Percentiles rank a stretch among this genome's conserved stretches.
Evolutionary conservation across 2,113 vertebrate genomes (phyloP).

Genomic region (Triplophysa rosa): DNA sequence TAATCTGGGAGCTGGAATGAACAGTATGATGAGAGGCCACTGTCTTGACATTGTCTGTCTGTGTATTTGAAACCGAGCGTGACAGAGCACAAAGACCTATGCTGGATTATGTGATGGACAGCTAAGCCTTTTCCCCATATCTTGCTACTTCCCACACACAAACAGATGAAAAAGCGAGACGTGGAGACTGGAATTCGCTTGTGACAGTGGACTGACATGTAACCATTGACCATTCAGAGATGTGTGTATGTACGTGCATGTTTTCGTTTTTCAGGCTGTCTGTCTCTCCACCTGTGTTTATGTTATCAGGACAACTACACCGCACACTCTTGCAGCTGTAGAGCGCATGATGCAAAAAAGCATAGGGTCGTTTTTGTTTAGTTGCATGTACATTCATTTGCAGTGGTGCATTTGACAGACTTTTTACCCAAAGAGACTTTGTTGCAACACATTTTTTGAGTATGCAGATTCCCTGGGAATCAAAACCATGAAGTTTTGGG

Average conservation of each 20-base stretch:
- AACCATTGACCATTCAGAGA: conserved; percentile 68
- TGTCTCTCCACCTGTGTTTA: conserved; percentile 24
- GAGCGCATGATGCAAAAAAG: background rate
- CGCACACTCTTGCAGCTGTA: background rate
- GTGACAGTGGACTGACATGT: conserved; percentile 65
- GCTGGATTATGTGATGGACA: conserved; percentile 29
- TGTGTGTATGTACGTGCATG: conserved; percentile 25
- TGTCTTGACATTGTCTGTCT: background rate
- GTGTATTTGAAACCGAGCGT: conserved; percentile 23
- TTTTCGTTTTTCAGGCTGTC: conserved; percentile 3
- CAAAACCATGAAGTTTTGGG: too few species aligned
- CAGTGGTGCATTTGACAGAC: too few species aligned
- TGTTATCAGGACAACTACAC: background rate
- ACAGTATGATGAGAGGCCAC: background rate
- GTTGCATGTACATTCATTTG: background rate
- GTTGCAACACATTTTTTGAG: too few species aligned
- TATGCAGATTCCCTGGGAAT: too few species aligned
- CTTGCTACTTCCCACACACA: background rate
- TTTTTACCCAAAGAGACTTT: too few species aligned
- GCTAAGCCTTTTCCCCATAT: conserved; percentile 11
- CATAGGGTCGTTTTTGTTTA: background rate
- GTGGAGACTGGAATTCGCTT: conserved; percentile 37
- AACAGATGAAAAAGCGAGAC: background rate
- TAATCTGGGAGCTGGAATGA: conserved; percentile 11
- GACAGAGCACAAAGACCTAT: conserved; percentile 30